Conservation (phyloP, 2,113 vertebrate species). For the Pseudolaguvia tuberculata region DNA sequence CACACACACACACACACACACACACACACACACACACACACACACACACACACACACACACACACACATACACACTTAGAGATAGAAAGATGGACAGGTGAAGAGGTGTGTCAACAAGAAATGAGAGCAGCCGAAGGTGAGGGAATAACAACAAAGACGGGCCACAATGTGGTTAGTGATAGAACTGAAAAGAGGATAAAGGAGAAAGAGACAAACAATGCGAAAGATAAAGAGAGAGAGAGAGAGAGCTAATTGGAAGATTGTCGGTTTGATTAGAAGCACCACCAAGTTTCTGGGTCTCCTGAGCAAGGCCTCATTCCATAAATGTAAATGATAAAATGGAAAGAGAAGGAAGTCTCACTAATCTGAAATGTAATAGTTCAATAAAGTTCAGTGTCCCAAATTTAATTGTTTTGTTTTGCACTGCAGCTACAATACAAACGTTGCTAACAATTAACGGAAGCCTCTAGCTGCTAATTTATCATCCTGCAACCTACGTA, state of each 20-base stretch:
- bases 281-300: no score
- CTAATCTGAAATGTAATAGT: not conserved
- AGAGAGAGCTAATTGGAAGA: not conserved
- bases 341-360: not conserved
- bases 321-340: not conserved
- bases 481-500: not conserved
- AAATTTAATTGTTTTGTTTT: not conserved
- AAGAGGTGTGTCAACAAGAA: conserved; percentile 26
- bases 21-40: no score
- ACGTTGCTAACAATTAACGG: not conserved
- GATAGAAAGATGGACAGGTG: conserved; percentile 27
- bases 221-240: not conserved
- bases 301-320: no score
- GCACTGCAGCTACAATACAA: not conserved
- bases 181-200: not conserved
- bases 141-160: not conserved
- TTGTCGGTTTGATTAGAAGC: no score
- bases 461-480: not conserved
- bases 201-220: not conserved
- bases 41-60: no score
- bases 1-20: no score
- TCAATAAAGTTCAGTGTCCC: not conserved
- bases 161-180: not conserved
- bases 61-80: conserved; percentile 18
- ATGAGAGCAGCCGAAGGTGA: conserved; percentile 13